A percentile compares a stretch with the other conserved stretches of the same genome.
These are phyloP conservation scores for Neofelis nebulosa DNA, from an alignment of 2,113 vertebrate species.

Conservation along the genomic window DNA sequence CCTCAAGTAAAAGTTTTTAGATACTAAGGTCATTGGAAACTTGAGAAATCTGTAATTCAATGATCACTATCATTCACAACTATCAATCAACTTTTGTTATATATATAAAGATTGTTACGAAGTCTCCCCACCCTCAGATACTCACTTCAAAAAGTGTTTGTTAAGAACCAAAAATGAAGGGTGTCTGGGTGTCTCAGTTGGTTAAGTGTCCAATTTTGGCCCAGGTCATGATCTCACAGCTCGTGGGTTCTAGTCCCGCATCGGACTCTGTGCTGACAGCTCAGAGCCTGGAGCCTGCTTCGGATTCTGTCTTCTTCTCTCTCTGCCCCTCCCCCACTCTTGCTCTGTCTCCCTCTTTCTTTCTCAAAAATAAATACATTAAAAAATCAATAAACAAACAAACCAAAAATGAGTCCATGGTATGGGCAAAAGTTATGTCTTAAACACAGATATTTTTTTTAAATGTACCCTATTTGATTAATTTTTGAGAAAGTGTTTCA, in stretches of 20 bases:
- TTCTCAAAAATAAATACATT: too few relatives aligned
- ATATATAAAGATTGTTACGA: neutral
- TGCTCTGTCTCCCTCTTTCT: too few relatives aligned
- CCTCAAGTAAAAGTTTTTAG: neutral
- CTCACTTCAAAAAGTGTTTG: neutral
- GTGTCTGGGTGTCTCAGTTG: too few relatives aligned
- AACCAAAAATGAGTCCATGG: neutral
- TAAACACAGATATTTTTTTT: neutral
- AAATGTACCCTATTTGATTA: neutral
- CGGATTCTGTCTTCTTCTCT: too few relatives aligned
- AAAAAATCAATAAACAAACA: too few relatives aligned
- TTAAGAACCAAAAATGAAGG: neutral
- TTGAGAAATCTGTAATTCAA: neutral
- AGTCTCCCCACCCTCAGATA: neutral
- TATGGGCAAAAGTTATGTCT: neutral
- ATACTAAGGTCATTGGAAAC: neutral
- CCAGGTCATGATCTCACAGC: too few relatives aligned
- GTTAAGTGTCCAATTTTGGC: too few relatives aligned
- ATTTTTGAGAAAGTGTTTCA: neutral
- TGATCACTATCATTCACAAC: neutral
- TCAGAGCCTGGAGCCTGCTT: too few relatives aligned
- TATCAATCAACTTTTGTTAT: rapidly evolving
- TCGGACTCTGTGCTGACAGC: too few relatives aligned
- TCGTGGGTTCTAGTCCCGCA: too few relatives aligned
- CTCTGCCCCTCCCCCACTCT: too few relatives aligned